Base-by-base conservation (phyloP, 2,797 vertebrate species). In the Phoebastria nigripes region DNA sequence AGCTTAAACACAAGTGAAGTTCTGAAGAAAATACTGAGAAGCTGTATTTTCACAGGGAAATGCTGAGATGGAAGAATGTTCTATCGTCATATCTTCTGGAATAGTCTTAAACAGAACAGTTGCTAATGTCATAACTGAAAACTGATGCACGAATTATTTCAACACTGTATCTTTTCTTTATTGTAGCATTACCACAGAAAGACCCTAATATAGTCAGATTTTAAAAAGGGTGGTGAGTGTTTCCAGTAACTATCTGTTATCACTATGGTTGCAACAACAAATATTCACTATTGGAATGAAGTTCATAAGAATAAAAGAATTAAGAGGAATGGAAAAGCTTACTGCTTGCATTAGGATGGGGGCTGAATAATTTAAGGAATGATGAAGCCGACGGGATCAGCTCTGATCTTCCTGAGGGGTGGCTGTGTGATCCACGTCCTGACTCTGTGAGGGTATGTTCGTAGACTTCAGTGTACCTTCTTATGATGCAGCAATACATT, bases 201-300 rank as follows among this genome's bases (percentile, higher is more conserved):
- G 29, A 29, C 35, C 78, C 37, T 86, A 92, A 93, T 79, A 90
- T n/a, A 89, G 73, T 67, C 14, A 77, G 69, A 89, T 81, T 82
- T 90, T 42, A 5, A 73, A 95, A 92, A 80, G 52, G 47, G 25
- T 61, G 15, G 62, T 62, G 59, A 74, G 31, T 37, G 31, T 66
- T 76, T 93, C 66, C 72, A 72, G 74, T 66, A 93, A 84, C 49
- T 95, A 62, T 71, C 52, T 94, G 74, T 74, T 91, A 80, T 95
- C 59, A 19, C 87, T 95, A 92, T 94, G 78, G 94, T 74, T 95
- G 82, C 93, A 94, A 92, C 86, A 96, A 86, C 85, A 94, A 96
- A 95, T 95, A 94, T 54, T 83, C 33, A 2, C 55, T 54, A 17
- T 41, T 78, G 87, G 86, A 90, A 94, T 89, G 55, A 94, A 89